Percentiles rank a stretch among this genome's conserved stretches.
These are phyloP conservation scores for Borostomias antarcticus DNA, from an alignment of 2,797 vertebrate genomes.

Conservation along the genomic window DNA sequence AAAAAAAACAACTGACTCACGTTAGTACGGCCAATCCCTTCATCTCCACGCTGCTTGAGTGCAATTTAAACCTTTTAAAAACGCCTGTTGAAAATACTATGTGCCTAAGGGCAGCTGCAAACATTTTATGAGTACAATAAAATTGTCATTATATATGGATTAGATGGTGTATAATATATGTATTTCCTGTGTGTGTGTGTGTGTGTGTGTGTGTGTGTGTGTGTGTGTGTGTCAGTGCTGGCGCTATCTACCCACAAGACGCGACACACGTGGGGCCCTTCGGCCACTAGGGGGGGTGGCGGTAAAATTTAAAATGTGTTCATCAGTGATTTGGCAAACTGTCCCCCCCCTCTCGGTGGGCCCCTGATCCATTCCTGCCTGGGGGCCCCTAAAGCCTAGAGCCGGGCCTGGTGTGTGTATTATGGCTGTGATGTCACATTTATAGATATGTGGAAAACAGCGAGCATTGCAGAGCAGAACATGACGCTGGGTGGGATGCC, in stretches of 20 bases:
- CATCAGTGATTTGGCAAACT: too few relatives aligned
- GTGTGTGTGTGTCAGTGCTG: slow-evolving; percentile 11
- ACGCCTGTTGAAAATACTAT: slow-evolving; percentile 87
- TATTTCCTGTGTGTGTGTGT: slow-evolving; percentile 28
- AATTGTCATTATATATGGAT: slow-evolving; percentile 89
- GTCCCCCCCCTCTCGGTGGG: too few relatives aligned
- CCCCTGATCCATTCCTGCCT: too few relatives aligned
- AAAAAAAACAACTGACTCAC: slow-evolving; percentile 67
- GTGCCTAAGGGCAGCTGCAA: slow-evolving; percentile 85
- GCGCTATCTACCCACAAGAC: too few relatives aligned
- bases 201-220: not conserved
- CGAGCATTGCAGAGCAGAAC: too few relatives aligned
- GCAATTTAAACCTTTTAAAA: slow-evolving; percentile 89
- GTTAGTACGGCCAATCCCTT: slow-evolving; percentile 84
- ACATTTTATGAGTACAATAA: slow-evolving; percentile 91
- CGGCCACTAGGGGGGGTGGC: too few relatives aligned
- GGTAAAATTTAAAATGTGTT: too few relatives aligned
- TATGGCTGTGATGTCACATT: not conserved
- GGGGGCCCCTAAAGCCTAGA: too few relatives aligned
- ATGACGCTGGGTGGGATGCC: too few relatives aligned
- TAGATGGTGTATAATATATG: slow-evolving; percentile 75
- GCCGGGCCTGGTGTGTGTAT: too few relatives aligned
- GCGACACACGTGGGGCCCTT: too few relatives aligned
- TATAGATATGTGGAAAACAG: not conserved
- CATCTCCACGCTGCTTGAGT: slow-evolving; percentile 85